Percentiles rank a stretch among this genome's conserved stretches.
These are phyloP conservation scores for Metalampra italica DNA, from an alignment of 2,888 invertebrate species.

Conservation along the genomic window DNA sequence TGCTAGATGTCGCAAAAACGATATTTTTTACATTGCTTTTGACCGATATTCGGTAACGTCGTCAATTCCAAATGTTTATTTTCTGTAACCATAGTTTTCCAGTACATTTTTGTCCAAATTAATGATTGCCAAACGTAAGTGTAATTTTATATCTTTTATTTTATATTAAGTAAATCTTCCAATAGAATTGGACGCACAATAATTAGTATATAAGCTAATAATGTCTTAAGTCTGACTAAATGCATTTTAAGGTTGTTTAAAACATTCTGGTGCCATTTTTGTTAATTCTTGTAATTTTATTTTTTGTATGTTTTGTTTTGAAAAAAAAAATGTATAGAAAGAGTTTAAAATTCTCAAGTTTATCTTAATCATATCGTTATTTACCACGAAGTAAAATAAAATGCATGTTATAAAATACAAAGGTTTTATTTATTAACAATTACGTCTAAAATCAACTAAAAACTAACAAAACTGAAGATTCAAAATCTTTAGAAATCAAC, in stretches of 20 bases:
- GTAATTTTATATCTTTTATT: no score
- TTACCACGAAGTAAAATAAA: slow-evolving; percentile 20
- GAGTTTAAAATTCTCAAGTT: no score
- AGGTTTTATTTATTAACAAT: slow-evolving; percentile 61
- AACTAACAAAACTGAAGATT: slow-evolving; percentile 34
- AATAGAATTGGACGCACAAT: background rate
- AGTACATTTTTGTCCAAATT: no score
- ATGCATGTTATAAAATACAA: slow-evolving; percentile 28
- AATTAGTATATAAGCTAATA: background rate
- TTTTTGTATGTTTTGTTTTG: background rate
- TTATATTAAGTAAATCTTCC: background rate
- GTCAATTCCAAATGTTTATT: no score
- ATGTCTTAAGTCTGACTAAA: background rate
- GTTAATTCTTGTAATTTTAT: background rate
- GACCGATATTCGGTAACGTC: no score
- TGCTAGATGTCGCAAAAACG: no score
- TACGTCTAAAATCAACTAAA: slow-evolving; percentile 55
- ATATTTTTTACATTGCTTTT: no score
- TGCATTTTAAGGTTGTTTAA: no score
- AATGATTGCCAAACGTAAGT: no score
- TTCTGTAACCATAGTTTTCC: no score
- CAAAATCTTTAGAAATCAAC: slow-evolving; percentile 32
- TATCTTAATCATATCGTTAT: no score
- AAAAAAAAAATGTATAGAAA: no score
- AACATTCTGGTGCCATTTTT: background rate